Conservation (phyloP, 2,113 vertebrate species). For the Edolisoma coerulescens region DNA sequence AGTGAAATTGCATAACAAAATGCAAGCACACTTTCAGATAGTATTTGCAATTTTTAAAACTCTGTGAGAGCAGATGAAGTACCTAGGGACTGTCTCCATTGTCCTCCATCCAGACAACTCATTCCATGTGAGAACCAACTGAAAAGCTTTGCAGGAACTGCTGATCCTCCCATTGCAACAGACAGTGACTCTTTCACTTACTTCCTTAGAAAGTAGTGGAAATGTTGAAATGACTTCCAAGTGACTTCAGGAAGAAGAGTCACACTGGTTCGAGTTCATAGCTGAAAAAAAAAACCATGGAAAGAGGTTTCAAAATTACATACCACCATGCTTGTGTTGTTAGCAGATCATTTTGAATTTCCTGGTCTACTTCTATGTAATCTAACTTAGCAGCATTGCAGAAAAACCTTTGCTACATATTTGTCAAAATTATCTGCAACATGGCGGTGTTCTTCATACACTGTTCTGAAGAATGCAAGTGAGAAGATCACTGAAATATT, state of each 20-base stretch:
- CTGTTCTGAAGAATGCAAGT: not conserved
- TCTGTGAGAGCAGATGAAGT: too few species aligned
- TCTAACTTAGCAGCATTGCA: not conserved
- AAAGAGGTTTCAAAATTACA: not conserved
- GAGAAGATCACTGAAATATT: not conserved
- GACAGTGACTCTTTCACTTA: not conserved
- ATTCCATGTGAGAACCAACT: accelerated
- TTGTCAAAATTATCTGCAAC: not conserved
- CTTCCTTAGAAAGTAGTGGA: not conserved
- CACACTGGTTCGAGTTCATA: not conserved
- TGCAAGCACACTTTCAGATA: not conserved
- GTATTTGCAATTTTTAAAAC: not conserved
- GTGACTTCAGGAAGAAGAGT: not conserved
- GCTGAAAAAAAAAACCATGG: not conserved
- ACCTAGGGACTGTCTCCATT: not conserved
- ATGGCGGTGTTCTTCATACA: not conserved
- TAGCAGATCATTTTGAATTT: not conserved
- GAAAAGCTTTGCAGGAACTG: not conserved
- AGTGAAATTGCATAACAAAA: not conserved
- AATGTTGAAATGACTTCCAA: accelerated
- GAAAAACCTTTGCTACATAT: not conserved
- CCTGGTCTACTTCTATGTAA: not conserved
- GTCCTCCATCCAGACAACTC: not conserved
- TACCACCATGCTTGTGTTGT: not conserved
- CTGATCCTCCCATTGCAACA: not conserved